Conservation (phyloP, 92 coral and sea anemone genomes). For the Scolanthus callimorphus region DNA sequence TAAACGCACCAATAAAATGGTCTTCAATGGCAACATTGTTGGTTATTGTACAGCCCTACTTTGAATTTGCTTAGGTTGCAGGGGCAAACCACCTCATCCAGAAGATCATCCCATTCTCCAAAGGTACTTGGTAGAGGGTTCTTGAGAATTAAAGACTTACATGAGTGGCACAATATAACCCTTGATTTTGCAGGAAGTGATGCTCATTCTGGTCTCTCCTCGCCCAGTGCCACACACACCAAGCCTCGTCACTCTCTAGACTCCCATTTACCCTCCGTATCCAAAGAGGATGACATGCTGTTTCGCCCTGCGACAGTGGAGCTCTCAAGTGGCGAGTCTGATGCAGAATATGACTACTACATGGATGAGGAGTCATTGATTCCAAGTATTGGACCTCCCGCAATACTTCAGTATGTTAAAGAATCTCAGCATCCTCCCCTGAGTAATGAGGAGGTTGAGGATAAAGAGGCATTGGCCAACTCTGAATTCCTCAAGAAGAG, state of each 20-base stretch:
- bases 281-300: slow-evolving; percentile 64
- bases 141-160: background rate
- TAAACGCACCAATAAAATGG: no score
- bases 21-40: no score
- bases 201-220: slow-evolving; percentile 5
- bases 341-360: slow-evolving; percentile 50
- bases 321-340: slow-evolving; percentile 74
- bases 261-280: slow-evolving; percentile 59
- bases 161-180: background rate
- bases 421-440: slow-evolving; percentile 93
- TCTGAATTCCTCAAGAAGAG: slow-evolving; percentile 58
- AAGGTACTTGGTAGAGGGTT: no score
- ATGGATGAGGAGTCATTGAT: slow-evolving; percentile 58
- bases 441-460: slow-evolving; percentile 48
- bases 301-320: slow-evolving; percentile 88
- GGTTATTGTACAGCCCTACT: no score
- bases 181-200: slow-evolving; percentile 15
- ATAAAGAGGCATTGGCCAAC: slow-evolving; percentile 15
- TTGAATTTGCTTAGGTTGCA: no score
- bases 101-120: no score
- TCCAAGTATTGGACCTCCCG: slow-evolving; percentile 97
- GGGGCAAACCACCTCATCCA: no score
- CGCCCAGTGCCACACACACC: slow-evolving; percentile 29
- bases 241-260: slow-evolving; percentile 55
- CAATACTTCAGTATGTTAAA: slow-evolving; percentile 90